These are phyloP conservation scores for Eupithecia exiguata DNA, from an alignment of 2,888 invertebrate genomes.

Conservation along the genomic window DNA sequence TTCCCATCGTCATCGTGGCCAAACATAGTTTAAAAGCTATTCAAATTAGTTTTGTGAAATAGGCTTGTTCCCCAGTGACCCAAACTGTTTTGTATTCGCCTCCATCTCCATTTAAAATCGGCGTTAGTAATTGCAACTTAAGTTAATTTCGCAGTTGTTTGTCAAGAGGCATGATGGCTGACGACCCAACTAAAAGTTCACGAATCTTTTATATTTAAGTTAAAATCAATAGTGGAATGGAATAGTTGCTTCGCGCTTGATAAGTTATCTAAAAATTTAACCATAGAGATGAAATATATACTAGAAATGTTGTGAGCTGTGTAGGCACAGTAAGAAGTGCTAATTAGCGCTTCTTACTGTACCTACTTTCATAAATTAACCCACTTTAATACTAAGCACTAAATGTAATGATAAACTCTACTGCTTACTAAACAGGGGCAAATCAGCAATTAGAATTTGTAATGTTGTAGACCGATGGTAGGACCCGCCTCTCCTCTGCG, in stretches of 20 bases:
- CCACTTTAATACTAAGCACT: not conserved
- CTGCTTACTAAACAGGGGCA: slow-evolving; percentile 1
- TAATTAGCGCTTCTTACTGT: too few species aligned
- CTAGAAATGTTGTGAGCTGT: too few species aligned
- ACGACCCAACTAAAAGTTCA: slow-evolving; percentile 44
- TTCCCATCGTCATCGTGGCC: not conserved
- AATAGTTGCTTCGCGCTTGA: not conserved
- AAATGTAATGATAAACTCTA: slow-evolving; percentile 5
- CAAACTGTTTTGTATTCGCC: not conserved
- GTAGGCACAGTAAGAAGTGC: too few species aligned
- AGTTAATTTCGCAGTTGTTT: slow-evolving; percentile 44
- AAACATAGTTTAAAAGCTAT: not conserved
- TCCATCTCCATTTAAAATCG: slow-evolving; percentile 22
- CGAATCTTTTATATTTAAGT: slow-evolving; percentile 22
- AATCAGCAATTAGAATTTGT: slow-evolving; percentile 10
- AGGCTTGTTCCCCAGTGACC: not conserved
- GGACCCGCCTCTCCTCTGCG: slow-evolving; percentile 41
- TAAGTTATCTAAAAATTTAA: not conserved
- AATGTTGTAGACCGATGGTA: slow-evolving; percentile 26
- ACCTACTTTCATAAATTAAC: not conserved
- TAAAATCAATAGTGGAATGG: slow-evolving; percentile 4
- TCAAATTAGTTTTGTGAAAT: not conserved
- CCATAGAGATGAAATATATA: too few species aligned
- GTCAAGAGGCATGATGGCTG: slow-evolving; percentile 46
- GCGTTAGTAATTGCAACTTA: slow-evolving; percentile 30